Conservation (phyloP, 2,888 invertebrate species). For the Dicycla oo region DNA sequence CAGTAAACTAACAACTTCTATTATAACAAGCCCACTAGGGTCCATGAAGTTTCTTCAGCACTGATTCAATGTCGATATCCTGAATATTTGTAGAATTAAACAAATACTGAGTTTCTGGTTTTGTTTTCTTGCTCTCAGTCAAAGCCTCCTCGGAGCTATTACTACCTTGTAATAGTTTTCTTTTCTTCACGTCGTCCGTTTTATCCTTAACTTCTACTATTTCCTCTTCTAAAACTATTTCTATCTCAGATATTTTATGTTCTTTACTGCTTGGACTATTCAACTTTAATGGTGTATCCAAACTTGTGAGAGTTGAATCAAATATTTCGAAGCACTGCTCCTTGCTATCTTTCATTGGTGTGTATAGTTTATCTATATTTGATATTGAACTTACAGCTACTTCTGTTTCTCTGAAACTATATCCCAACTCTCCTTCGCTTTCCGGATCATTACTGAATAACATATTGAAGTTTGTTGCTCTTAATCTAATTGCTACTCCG, state of each 20-base stretch:
- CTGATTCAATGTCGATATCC: constrained; percentile 87
- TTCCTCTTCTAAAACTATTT: constrained; percentile 81
- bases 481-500: constrained; percentile 79
- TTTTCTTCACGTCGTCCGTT: constrained; percentile 74
- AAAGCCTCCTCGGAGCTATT: constrained; percentile 74
- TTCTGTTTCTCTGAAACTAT: constrained; percentile 79
- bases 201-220: constrained; percentile 70
- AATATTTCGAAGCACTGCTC: constrained; percentile 83
- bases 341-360: constrained; percentile 82
- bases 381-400: constrained; percentile 82
- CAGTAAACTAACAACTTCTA: constrained; percentile 29
- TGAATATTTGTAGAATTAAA: constrained; percentile 82
- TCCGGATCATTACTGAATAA: constrained; percentile 75
- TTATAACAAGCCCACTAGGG: constrained; percentile 70
- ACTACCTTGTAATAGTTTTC: constrained; percentile 78
- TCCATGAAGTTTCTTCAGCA: constrained; percentile 86
- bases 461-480: constrained; percentile 76
- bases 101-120: constrained; percentile 79
- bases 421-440: constrained; percentile 63
- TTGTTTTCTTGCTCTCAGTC: constrained; percentile 77
- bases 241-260: constrained; percentile 73
- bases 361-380: constrained; percentile 80
- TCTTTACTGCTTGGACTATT: constrained; percentile 70
- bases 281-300: constrained; percentile 85
- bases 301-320: constrained; percentile 86